phyloP scores from a whole-genome alignment of 1,140 invertebrate genomes.

The Schlechtendalia chinensis region DNA sequence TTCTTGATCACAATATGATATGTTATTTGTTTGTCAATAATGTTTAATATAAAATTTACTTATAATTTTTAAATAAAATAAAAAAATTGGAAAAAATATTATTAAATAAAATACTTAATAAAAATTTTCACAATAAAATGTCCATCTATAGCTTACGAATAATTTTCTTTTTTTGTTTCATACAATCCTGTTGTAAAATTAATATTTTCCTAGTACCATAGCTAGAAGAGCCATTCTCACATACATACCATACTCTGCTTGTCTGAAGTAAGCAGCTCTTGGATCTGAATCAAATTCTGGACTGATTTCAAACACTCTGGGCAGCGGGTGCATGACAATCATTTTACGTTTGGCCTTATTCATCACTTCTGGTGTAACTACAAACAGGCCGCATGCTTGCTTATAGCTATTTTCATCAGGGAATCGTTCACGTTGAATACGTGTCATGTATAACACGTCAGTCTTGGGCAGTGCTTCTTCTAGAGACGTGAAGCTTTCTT shows the following conservation, averaged over 20 bases:
- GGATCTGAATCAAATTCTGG: constrained; percentile 93
- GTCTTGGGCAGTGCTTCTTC: constrained; percentile 87
- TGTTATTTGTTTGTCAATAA: constrained; percentile 9
- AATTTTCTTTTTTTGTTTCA: background rate
- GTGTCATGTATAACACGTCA: constrained; percentile 97
- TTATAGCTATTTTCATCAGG: constrained; percentile 79
- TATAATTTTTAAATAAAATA: background rate
- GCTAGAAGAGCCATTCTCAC: constrained; percentile 95
- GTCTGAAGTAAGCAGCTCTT: constrained; percentile 95
- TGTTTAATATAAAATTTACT: background rate
- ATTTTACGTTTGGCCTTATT: constrained; percentile 88
- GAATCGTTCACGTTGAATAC: constrained; percentile 96
- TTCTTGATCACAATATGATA: background rate
- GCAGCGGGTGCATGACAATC: constrained; percentile 97
- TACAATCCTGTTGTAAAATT: background rate
- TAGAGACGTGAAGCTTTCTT: constrained; percentile 70
- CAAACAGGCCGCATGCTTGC: constrained; percentile 79
- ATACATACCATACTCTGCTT: constrained; percentile 97
- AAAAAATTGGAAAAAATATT: background rate
- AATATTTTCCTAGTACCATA: constrained; percentile 73
- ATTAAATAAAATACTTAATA: background rate
- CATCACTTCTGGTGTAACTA: constrained; percentile 94
- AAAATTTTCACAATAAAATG: background rate
- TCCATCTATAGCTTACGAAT: no score
- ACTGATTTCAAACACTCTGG: constrained; percentile 91